phyloP scores from a whole-genome alignment of 2,888 invertebrate species.

The Noctua janthina region DNA sequence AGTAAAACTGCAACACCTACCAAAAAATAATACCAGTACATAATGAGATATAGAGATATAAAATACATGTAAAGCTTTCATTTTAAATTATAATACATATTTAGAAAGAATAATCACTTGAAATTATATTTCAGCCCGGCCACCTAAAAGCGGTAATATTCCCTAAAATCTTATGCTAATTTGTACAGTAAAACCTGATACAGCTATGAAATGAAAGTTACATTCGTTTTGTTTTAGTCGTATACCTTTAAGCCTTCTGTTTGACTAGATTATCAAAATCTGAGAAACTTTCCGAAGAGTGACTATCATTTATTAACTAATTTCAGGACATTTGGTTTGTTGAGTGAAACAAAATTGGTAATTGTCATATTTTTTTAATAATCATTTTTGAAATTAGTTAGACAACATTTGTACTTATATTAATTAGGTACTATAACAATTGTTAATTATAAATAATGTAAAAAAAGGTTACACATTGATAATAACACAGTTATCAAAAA shows the following conservation, averaged over 20 bases:
- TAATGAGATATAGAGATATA: constrained; percentile 25
- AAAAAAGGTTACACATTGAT: constrained; percentile 34
- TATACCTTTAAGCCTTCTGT: constrained; percentile 26
- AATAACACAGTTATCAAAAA: constrained; percentile 41
- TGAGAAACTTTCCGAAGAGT: constrained; percentile 5
- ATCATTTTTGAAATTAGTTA: constrained; percentile 27
- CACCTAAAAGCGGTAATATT: constrained; percentile 28
- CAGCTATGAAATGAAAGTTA: constrained; percentile 27
- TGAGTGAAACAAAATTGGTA: constrained; percentile 25
- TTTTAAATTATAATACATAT: constrained; percentile 21
- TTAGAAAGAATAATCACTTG: constrained; percentile 27
- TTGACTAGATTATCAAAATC: constrained; percentile 27
- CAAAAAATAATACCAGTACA: constrained; percentile 25
- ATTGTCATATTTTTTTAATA: constrained; percentile 30
- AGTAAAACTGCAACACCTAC: constrained; percentile 24
- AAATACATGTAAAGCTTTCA: constrained; percentile 20
- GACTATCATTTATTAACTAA: constrained; percentile 28
- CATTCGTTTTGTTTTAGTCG: constrained; percentile 26
- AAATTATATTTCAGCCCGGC: constrained; percentile 28
- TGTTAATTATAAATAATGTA: constrained; percentile 30
- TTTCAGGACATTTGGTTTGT: constrained; percentile 28
- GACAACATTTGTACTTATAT: constrained; percentile 37
- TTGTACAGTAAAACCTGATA: constrained; percentile 23
- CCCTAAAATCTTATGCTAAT: constrained; percentile 25
- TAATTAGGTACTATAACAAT: constrained; percentile 37